Percentiles rank a stretch among this genome's conserved stretches.
Conservation (phyloP, 2,113 vertebrate species). For the Corvus hawaiiensis region DNA sequence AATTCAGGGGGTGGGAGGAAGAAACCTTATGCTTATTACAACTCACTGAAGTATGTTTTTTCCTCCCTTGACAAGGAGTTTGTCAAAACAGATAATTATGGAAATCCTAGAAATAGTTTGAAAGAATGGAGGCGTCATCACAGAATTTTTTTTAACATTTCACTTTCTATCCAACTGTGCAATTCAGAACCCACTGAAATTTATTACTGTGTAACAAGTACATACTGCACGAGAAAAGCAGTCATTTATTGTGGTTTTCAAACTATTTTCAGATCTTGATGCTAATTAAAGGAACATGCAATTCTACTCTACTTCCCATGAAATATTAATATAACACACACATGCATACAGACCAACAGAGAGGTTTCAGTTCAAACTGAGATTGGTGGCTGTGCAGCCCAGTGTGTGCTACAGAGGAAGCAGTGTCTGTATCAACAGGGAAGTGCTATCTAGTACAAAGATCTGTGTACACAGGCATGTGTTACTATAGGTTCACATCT, state of each 20-base stretch:
- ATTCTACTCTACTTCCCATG: neutral
- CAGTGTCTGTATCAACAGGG: accelerated
- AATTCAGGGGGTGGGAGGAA: neutral
- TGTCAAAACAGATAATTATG: slow-evolving; percentile 63
- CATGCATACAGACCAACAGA: neutral
- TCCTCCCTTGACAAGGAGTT: slow-evolving; percentile 8
- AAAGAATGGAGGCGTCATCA: slow-evolving; percentile 50
- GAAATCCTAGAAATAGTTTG: slow-evolving; percentile 52
- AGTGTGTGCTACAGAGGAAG: neutral
- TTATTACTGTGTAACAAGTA: slow-evolving; percentile 27
- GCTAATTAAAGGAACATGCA: slow-evolving; percentile 19
- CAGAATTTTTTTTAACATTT: slow-evolving; percentile 52
- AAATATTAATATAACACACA: neutral
- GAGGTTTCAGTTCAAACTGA: neutral
- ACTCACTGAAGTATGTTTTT: slow-evolving; percentile 31
- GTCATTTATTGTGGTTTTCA: neutral
- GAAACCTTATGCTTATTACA: slow-evolving; percentile 34
- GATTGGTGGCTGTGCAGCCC: neutral
- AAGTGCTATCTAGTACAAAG: neutral
- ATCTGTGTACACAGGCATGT: neutral
- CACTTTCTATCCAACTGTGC: slow-evolving; percentile 22
- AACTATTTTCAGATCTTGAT: slow-evolving; percentile 13
- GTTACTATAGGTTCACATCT: no score
- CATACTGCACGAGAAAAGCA: slow-evolving; percentile 29
- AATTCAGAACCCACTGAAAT: slow-evolving; percentile 47